Base-by-base conservation (phyloP, 2,888 invertebrate species). In the Barypeithes pellucidus region DNA sequence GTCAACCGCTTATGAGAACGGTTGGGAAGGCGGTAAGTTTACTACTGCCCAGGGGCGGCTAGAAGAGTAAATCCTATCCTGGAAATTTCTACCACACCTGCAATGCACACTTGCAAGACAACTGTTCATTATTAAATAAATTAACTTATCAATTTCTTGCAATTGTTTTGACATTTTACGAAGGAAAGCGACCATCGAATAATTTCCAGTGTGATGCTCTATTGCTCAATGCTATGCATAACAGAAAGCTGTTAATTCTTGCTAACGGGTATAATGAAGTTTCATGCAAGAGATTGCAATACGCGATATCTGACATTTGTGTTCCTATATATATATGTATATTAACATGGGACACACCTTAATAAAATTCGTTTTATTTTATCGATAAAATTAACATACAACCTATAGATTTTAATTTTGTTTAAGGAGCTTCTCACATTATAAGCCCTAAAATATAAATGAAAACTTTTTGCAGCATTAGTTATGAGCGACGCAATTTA, bases 111-210 rank as follows among this genome's bases (percentile, higher is more conserved):
- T 33, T 33, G 4, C 33, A 4, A 33, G 8, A 33, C 5, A 33
- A 33, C 4, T 5, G 8, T 8, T 5, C 33, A 33, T 33, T 33
- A 33, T 33, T 33, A 5, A 33, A 33, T 8, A 7, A 11, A 1
- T 20, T 47, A 7, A 8, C 20, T 8, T 47, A 20, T 14, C 18
- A 22, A 1, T 20, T 4, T 16, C 16, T 33, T 33, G n/a, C n/a
- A 57, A 33, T 16, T 36, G 33, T 57, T 57, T 33, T 36, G 33
- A 57, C 54, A 57, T 57, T 57, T 57, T 57, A 57, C 9, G 18
- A 57, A 33, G 3, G 54, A 57, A 57, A 33, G 54, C 18, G 33
- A 33, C 7, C 16, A 29, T 12, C 7, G 9, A 24, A 11, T 33
- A 54, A 5, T 8, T 54, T 24, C 33, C 16, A 12, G 7, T 29